Evolutionary conservation across 2,113 vertebrate species (phyloP).

Genomic region (Paratilapia polleni): DNA sequence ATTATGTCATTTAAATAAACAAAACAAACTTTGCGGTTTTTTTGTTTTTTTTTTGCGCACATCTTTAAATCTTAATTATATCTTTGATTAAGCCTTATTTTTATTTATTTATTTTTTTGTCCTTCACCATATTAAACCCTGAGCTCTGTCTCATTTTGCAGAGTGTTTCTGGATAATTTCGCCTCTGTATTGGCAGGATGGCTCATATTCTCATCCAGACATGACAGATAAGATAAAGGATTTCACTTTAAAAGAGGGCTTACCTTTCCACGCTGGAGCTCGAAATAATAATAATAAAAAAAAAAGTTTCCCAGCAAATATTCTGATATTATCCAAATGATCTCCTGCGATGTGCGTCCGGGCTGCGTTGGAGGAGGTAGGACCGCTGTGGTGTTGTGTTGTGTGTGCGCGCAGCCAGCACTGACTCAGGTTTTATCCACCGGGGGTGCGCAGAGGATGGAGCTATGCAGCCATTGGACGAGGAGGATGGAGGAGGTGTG

Average conservation of each 20-base stretch:
- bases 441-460: constrained; percentile 58
- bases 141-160: not conserved
- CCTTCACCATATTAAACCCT: not conserved
- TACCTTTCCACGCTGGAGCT: constrained; percentile 59
- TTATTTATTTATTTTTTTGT: no score
- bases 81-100: not conserved
- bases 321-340: constrained; percentile 74
- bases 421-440: constrained; percentile 76
- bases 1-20: not conserved
- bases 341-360: constrained; percentile 24
- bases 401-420: constrained; percentile 40
- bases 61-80: not conserved
- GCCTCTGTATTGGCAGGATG: not conserved
- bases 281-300: not conserved
- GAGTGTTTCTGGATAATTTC: not conserved
- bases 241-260: not conserved
- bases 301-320: constrained; percentile 29
- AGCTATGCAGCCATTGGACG: constrained; percentile 74
- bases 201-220: not conserved
- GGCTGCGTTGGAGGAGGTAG: constrained; percentile 7
- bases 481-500: constrained; percentile 53
- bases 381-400: constrained; percentile 3
- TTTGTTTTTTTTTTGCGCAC: not conserved
- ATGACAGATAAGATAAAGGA: not conserved
- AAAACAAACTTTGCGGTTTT: not conserved